A percentile compares a stretch with the other conserved stretches of the same genome.
phyloP scores from a whole-genome alignment of 2,888 invertebrate genomes.

The Drosophila parthenogenetica region DNA sequence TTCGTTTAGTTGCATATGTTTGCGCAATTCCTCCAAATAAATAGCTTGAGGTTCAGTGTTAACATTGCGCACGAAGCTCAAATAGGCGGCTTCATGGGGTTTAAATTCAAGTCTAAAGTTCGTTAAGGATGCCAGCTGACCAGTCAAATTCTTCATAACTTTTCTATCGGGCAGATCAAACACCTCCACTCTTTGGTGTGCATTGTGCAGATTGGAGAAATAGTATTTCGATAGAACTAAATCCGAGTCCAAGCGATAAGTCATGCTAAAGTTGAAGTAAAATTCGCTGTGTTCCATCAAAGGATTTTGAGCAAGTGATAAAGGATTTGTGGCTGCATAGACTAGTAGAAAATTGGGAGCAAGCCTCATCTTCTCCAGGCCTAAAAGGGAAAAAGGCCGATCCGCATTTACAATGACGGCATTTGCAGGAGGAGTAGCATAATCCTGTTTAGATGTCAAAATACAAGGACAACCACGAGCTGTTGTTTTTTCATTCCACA shows the following conservation, averaged over 20 bases:
- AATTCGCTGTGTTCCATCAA: neutral
- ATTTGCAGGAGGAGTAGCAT: conserved; percentile 8
- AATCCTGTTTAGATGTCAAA: conserved; percentile 38
- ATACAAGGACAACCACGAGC: conserved; percentile 43
- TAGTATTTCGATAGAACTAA: conserved; percentile 48
- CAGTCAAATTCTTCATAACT: conserved; percentile 15
- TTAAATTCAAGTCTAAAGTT: conserved; percentile 16
- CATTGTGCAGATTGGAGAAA: conserved; percentile 28
- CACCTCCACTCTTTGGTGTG: neutral
- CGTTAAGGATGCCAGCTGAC: neutral
- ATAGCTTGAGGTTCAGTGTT: conserved; percentile 29
- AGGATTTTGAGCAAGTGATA: conserved; percentile 11
- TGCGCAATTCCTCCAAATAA: conserved; percentile 49
- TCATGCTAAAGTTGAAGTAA: conserved; percentile 60
- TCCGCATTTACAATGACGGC: conserved; percentile 63
- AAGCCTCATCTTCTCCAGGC: conserved; percentile 16
- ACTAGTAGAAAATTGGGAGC: conserved; percentile 37
- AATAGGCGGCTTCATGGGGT: conserved; percentile 34
- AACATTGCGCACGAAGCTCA: conserved; percentile 42
- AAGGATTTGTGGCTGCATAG: conserved; percentile 33
- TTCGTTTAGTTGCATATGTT: conserved; percentile 38
- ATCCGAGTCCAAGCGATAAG: conserved; percentile 64
- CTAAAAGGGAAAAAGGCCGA: conserved; percentile 34
- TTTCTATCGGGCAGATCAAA: conserved; percentile 20
- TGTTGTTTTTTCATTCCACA: conserved; percentile 52